Percentiles rank a stretch among this genome's conserved stretches.
phyloP scores from a whole-genome alignment of 2,888 invertebrate species.

The Morpho achilles region DNA sequence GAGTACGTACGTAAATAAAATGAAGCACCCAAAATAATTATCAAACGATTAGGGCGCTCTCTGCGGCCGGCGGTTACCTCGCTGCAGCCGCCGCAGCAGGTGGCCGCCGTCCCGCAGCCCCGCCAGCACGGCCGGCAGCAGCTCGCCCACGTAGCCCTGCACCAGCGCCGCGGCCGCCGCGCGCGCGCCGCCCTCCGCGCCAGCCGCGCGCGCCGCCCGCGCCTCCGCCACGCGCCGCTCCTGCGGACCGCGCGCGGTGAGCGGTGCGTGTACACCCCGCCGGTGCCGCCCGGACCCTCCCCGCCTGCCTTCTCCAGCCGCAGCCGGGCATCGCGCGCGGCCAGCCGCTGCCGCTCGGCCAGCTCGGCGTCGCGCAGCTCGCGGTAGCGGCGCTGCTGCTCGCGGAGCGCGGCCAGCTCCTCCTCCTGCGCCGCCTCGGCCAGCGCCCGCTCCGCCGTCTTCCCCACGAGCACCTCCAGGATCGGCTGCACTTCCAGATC shows the following conservation, averaged over 20 bases:
- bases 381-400: slow-evolving; percentile 85
- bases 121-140: slow-evolving; percentile 90
- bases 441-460: slow-evolving; percentile 92
- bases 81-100: slow-evolving; percentile 80
- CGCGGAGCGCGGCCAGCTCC: slow-evolving; percentile 88
- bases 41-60: too few species aligned
- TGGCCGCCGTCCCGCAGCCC: slow-evolving; percentile 88
- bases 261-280: too few species aligned
- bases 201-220: slow-evolving; percentile 50
- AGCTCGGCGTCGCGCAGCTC: slow-evolving; percentile 88
- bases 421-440: slow-evolving; percentile 96
- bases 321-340: slow-evolving; percentile 86
- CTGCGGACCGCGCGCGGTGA: neutral
- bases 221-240: slow-evolving; percentile 59
- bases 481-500: slow-evolving; percentile 94
- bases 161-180: slow-evolving; percentile 90
- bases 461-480: slow-evolving; percentile 92
- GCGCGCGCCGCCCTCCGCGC: slow-evolving; percentile 88
- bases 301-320: slow-evolving; percentile 80
- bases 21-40: too few species aligned
- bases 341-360: slow-evolving; percentile 88
- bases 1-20: too few species aligned
- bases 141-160: slow-evolving; percentile 91
- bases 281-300: too few species aligned
- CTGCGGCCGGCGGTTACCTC: slow-evolving; percentile 52